These are phyloP conservation scores for Dryobotodes eremita DNA, from an alignment of 2,888 invertebrate genomes.

Conservation along the genomic window DNA sequence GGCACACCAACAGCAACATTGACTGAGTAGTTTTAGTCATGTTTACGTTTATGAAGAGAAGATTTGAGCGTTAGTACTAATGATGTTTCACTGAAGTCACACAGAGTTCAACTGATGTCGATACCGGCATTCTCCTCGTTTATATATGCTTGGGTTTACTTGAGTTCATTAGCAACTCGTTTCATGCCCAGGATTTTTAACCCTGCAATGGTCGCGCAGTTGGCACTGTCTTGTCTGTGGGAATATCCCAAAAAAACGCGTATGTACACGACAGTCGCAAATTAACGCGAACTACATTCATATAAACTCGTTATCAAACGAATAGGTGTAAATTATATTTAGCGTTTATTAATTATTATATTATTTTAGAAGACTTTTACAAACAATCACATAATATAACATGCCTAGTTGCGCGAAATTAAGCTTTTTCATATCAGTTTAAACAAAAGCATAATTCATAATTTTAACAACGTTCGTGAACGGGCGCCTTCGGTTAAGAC, in stretches of 20 bases:
- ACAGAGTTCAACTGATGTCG: conserved; percentile 26
- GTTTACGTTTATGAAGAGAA: conserved; percentile 11
- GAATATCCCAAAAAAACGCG: background rate
- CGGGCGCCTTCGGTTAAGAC: too few relatives aligned
- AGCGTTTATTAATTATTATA: background rate
- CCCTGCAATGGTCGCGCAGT: conserved; percentile 4
- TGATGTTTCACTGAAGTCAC: conserved; percentile 34
- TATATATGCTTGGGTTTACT: conserved; percentile 28
- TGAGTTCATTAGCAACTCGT: conserved; percentile 16
- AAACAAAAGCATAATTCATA: background rate
- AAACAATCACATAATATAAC: background rate
- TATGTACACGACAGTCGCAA: background rate
- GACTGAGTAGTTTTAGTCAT: conserved; percentile 47
- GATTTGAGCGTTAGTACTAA: background rate
- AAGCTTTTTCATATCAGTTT: background rate
- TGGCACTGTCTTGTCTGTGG: background rate
- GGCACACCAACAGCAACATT: conserved; percentile 57
- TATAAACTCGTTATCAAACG: background rate
- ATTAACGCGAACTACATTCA: too few relatives aligned
- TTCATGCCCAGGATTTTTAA: conserved; percentile 4
- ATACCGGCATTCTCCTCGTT: conserved; percentile 2
- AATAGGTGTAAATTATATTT: background rate
- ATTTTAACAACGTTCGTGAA: too few relatives aligned
- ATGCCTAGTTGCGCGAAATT: background rate
- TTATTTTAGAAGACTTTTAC: background rate